Conservation (phyloP, 2,888 invertebrate species). For the Ligdia adustata region DNA sequence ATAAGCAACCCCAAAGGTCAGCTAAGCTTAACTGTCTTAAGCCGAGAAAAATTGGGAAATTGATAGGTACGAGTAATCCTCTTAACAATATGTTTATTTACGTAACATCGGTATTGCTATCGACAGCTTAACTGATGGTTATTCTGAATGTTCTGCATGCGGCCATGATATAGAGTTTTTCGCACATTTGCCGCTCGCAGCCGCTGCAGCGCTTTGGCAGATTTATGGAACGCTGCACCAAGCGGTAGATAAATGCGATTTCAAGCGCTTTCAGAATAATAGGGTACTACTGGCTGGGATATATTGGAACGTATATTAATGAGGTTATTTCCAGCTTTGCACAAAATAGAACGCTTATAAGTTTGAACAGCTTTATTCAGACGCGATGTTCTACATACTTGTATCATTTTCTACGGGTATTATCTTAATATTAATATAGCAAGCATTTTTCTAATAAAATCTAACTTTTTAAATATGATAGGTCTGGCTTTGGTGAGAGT, state of each 20-base stretch:
- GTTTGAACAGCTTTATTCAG: no score
- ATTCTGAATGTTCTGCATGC: slow-evolving; percentile 18
- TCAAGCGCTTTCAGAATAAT: slow-evolving; percentile 34
- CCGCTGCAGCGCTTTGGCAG: slow-evolving; percentile 19
- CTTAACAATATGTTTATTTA: not conserved
- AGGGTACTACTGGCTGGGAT: slow-evolving; percentile 8
- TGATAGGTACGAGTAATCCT: not conserved
- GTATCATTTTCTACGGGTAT: no score
- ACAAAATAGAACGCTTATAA: no score
- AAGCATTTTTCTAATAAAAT: no score
- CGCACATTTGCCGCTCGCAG: slow-evolving; percentile 28
- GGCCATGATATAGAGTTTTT: slow-evolving; percentile 33
- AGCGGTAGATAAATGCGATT: slow-evolving; percentile 40
- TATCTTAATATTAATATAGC: no score
- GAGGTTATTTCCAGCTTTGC: slow-evolving; percentile 1
- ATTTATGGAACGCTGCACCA: slow-evolving; percentile 38
- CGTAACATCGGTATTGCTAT: not conserved
- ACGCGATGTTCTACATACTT: no score
- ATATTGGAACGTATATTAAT: slow-evolving; percentile 27
- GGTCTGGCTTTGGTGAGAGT: no score
- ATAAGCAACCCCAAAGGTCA: no score
- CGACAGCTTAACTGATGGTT: not conserved
- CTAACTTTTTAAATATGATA: no score
- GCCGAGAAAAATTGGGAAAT: no score
- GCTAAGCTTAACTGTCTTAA: no score